Evolutionary conservation across 2,797 vertebrate species (phyloP), one percentile per base, ranked within the genome.

Genomic region (Nannoperca obscura): DNA sequence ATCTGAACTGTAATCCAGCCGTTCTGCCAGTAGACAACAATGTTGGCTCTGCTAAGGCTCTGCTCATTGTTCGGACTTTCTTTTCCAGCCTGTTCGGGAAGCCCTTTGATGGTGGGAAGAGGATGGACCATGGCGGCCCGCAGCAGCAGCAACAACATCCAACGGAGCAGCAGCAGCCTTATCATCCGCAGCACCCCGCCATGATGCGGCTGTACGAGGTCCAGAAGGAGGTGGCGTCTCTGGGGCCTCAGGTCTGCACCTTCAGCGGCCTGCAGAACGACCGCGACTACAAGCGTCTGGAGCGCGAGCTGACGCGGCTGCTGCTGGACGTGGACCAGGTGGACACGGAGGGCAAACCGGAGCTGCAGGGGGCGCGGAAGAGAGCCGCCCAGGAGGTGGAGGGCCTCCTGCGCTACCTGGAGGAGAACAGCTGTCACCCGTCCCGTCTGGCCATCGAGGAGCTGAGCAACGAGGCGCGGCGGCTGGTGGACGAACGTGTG

Each of bases 281-380:
- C 92, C 94, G 96, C 34, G 96, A 97, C 49, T 99, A 98, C 90
- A 97, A 96, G 92, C 96, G 95, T 1, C 82, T 99, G 88, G 97
- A 99, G 93, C 94, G 97, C 0, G 94, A 95, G 55, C 95, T 99
- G 47, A 97, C 96, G 0, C 96, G 95, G 30, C 96, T 98, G 69
- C 97, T 97, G 63, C 96, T 99, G 90, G 97, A 98, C 81, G 97
- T 99, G 58, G 98, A 99, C 93, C 96, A 96, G 80, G 97, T 99
- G 13, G 97, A 98, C 86, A 97, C 98, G 0, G 98, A 99, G 91
- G 97, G 97, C 4, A 96, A 95, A 7, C 93, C 94, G 0, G 97
- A 98, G 59, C 94, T 99, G 74, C 97, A 98, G 90, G 96, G 96
- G 63, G 96, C 96, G 0, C 93, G 97, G 0, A 99, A 98, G 90